Percentiles rank a stretch among this genome's conserved stretches.
Conservation (phyloP, 2,888 invertebrate species). For the Chymomyza procnemis region DNA sequence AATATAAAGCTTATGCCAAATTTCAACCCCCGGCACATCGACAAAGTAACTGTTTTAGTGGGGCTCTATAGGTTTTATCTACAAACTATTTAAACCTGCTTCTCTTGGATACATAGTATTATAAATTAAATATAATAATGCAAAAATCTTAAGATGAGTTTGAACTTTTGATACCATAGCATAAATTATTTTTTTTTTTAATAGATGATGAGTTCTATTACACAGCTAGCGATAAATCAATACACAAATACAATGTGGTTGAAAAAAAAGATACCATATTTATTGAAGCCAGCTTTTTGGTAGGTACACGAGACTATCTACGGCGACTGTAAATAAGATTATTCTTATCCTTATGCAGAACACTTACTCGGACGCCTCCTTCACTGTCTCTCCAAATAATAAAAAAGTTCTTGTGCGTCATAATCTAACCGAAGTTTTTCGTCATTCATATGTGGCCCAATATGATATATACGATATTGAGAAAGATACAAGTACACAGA, state of each 20-base stretch:
- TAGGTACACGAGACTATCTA: slow-evolving; percentile 28
- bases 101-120: no score
- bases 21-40: no score
- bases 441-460: slow-evolving; percentile 83
- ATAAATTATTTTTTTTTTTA: no score
- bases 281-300: slow-evolving; percentile 63
- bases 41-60: no score
- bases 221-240: slow-evolving; percentile 65
- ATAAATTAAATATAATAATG: no score
- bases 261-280: slow-evolving; percentile 56
- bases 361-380: slow-evolving; percentile 68
- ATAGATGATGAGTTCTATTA: slow-evolving; percentile 81
- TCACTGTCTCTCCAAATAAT: slow-evolving; percentile 76
- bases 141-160: no score
- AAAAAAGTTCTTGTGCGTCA: slow-evolving; percentile 74
- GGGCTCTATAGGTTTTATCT: no score
- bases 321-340: neutral
- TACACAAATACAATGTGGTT: slow-evolving; percentile 79
- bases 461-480: slow-evolving; percentile 82
- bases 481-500: slow-evolving; percentile 66
- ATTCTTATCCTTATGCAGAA: slow-evolving; percentile 53
- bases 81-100: no score
- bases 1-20: no score
- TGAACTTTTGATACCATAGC: neutral
- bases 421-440: slow-evolving; percentile 78